Evolutionary conservation across 2,797 vertebrate species (phyloP).

Genomic region (Centropyge bicolor): DNA sequence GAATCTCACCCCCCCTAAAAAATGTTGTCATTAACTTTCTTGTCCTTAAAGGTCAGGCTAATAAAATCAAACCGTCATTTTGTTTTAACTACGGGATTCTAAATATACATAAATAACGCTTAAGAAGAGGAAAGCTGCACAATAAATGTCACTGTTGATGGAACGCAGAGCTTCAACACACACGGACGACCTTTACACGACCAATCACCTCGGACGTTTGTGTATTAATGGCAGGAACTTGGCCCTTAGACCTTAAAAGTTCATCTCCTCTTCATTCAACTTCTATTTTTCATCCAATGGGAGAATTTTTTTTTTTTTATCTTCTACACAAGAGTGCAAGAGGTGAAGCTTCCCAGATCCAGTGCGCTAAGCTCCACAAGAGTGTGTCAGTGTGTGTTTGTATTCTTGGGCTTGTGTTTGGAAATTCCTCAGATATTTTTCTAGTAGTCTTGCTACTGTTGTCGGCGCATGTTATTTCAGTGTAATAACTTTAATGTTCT

Average conservation of each 20-base stretch:
- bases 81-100: conserved; percentile 70
- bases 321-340: conserved; percentile 37
- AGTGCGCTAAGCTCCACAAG: not conserved
- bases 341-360: conserved; percentile 62
- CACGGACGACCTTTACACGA: conserved; percentile 72
- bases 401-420: not conserved
- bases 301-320: conserved; percentile 44
- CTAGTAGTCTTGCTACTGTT: conserved; percentile 11
- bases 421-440: conserved; percentile 18
- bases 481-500: conserved; percentile 8
- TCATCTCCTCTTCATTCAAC: conserved; percentile 52
- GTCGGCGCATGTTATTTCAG: conserved; percentile 25
- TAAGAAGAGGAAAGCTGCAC: conserved; percentile 69
- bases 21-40: conserved; percentile 76
- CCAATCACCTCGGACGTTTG: conserved; percentile 61
- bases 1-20: conserved; percentile 71
- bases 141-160: conserved; percentile 83
- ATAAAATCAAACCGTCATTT: conserved; percentile 77
- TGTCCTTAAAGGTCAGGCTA: conserved; percentile 75
- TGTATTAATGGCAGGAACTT: conserved; percentile 72
- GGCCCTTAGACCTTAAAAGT: conserved; percentile 58
- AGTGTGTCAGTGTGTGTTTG: conserved; percentile 6
- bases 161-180: conserved; percentile 78
- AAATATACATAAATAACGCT: conserved; percentile 79
- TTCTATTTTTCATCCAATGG: conserved; percentile 52